Percentiles rank a stretch among this genome's conserved stretches.
phyloP scores from a whole-genome alignment of 2,888 invertebrate species.

The Tiliacea citrago region DNA sequence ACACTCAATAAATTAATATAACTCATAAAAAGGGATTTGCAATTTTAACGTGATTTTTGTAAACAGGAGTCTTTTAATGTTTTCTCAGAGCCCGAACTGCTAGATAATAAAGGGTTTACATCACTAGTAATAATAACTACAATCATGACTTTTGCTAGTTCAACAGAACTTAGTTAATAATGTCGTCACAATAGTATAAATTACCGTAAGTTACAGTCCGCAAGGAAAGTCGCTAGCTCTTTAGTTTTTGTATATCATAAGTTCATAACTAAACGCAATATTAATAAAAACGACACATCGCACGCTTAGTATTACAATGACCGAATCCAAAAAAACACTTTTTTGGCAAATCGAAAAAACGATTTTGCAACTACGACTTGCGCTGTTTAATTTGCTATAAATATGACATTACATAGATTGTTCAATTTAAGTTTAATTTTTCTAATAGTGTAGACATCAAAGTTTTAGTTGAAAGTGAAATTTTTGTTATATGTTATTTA shows the following conservation, averaged over 20 bases:
- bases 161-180: constrained; percentile 4
- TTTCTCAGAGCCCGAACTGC: constrained; percentile 3
- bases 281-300: not conserved
- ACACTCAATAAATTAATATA: not conserved
- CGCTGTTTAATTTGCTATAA: no score
- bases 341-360: no score
- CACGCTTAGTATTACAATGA: no score
- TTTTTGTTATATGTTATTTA: no score
- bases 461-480: no score
- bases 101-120: constrained; percentile 3
- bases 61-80: not conserved
- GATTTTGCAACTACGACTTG: no score
- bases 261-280: not conserved
- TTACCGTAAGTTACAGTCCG: not conserved
- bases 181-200: constrained; percentile 14
- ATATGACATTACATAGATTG: no score
- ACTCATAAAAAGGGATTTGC: not conserved
- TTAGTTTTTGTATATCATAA: not conserved
- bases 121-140: not conserved
- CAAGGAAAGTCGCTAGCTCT: not conserved
- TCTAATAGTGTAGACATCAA: no score
- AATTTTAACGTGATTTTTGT: not conserved
- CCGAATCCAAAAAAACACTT: no score
- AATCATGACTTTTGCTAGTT: constrained; percentile 21
- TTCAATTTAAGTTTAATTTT: no score